Percentiles rank a stretch among this genome's conserved stretches.
Evolutionary conservation across 2,113 vertebrate genomes (phyloP).

Genomic region (Isurus oxyrinchus): DNA sequence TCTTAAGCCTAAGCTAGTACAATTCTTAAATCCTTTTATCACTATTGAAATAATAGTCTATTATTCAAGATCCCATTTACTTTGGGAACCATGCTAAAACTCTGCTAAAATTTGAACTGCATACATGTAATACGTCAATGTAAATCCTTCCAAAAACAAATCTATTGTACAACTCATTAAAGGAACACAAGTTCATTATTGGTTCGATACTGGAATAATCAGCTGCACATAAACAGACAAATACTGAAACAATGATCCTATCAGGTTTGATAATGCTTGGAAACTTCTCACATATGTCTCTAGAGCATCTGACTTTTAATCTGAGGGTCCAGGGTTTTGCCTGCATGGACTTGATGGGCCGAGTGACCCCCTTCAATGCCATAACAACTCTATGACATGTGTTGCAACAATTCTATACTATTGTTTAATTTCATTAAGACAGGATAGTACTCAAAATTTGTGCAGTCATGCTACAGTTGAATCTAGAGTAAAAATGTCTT

Average conservation of each 20-base stretch:
- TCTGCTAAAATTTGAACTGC: not conserved
- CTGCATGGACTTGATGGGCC: not conserved
- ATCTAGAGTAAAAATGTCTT: not conserved
- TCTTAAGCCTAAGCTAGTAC: not conserved
- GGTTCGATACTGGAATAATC: not conserved
- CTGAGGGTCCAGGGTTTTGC: not conserved
- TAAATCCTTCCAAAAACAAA: not conserved
- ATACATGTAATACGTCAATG: not conserved
- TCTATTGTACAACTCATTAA: not conserved
- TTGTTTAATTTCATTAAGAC: not conserved
- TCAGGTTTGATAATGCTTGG: not conserved
- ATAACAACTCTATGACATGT: not conserved
- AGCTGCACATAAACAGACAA: not conserved
- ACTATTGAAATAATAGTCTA: not conserved
- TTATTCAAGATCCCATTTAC: not conserved
- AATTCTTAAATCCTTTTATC: constrained; percentile 21
- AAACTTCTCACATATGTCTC: not conserved
- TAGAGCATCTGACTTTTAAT: not conserved
- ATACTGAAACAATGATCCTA: not conserved
- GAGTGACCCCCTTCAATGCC: not conserved
- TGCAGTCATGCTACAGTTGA: not conserved
- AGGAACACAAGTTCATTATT: not conserved
- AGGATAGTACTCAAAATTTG: not conserved
- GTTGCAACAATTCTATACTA: not conserved
- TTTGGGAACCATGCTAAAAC: not conserved